A percentile compares a stretch with the other conserved stretches of the same genome.
Conservation (phyloP, 2,888 invertebrate genomes). For the Gordius sp. region DNA sequence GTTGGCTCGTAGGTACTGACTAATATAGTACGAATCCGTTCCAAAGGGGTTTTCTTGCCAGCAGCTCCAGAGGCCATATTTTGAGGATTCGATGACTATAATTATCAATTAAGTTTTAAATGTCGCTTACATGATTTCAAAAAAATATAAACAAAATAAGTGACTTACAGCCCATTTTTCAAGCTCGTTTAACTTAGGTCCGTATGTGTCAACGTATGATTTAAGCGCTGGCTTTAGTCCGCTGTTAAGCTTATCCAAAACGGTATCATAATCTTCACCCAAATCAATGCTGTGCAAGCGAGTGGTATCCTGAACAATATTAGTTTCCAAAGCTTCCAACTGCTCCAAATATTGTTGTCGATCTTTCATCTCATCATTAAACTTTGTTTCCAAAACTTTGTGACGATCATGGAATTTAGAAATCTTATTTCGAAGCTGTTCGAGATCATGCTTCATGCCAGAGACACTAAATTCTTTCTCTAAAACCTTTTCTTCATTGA, state of each 20-base stretch:
- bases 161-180: conserved; percentile 1
- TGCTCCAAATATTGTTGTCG: not conserved
- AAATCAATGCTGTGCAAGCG: not conserved
- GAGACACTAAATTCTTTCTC: too few relatives aligned
- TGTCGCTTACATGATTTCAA: too few relatives aligned
- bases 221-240: not conserved
- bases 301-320: not conserved
- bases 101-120: too few relatives aligned
- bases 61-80: too few relatives aligned
- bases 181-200: not conserved
- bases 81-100: too few relatives aligned
- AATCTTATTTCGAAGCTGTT: too few relatives aligned
- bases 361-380: not conserved
- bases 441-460: too few relatives aligned
- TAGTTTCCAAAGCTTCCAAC: conserved; percentile 1
- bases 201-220: not conserved
- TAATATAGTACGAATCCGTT: too few relatives aligned
- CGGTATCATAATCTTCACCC: not conserved
- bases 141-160: too few relatives aligned
- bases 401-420: not conserved
- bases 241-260: not conserved
- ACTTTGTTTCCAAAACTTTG: not conserved
- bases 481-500: too few relatives aligned
- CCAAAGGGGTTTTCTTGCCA: too few relatives aligned
- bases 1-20: not conserved